Conservation (phyloP, 1,140 invertebrate genomes). For the Sminthurinus signatus region DNA sequence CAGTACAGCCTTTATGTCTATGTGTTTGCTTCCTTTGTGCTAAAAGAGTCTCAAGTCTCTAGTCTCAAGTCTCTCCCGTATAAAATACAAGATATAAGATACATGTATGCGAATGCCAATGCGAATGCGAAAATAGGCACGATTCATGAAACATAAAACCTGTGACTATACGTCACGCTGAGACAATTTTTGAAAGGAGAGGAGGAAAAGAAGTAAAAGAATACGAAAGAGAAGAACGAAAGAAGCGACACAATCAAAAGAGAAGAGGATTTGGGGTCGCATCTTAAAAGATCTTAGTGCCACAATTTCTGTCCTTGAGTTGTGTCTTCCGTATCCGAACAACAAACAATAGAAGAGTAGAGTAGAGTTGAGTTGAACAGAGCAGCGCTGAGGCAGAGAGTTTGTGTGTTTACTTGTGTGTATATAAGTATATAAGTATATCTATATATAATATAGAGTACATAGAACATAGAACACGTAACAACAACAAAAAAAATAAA, state of each 20-base stretch:
- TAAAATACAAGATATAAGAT: too few species aligned
- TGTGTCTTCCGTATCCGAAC: slow-evolving; percentile 31
- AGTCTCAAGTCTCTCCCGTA: too few species aligned
- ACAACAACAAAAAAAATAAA: too few species aligned
- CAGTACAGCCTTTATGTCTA: too few species aligned
- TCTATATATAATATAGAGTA: not conserved
- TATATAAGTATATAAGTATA: not conserved
- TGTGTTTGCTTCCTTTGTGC: too few species aligned
- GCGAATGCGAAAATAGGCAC: slow-evolving; percentile 6
- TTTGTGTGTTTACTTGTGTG: not conserved
- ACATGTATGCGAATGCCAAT: too few species aligned
- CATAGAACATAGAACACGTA: too few species aligned
- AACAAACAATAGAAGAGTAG: not conserved
- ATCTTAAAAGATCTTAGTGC: slow-evolving; percentile 25
- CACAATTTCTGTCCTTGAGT: slow-evolving; percentile 31
- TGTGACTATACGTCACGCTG: slow-evolving; percentile 18
- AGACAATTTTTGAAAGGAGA: slow-evolving; percentile 18
- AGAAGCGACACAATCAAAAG: too few species aligned
- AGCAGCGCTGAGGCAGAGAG: not conserved
- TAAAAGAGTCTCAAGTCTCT: too few species aligned
- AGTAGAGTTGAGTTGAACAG: not conserved
- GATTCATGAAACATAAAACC: slow-evolving; percentile 4
- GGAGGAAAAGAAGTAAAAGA: too few species aligned
- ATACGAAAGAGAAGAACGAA: too few species aligned
- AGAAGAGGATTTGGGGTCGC: slow-evolving; percentile 20